Percentiles rank a stretch among this genome's conserved stretches.
phyloP scores from a whole-genome alignment of 2,113 vertebrate species.

The Microcebus lehilahytsara region DNA sequence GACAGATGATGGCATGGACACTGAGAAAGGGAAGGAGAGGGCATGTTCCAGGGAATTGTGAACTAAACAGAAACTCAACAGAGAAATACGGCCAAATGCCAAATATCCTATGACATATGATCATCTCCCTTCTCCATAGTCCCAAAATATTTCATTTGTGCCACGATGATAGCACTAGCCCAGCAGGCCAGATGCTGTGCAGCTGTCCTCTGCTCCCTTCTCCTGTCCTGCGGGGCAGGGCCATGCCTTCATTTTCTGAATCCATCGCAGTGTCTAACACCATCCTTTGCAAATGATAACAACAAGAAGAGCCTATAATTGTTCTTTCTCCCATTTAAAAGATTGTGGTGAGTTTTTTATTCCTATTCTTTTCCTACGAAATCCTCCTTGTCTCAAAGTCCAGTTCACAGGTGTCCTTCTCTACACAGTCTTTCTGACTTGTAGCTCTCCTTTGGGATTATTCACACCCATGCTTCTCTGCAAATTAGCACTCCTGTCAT shows the following conservation, averaged over 20 bases:
- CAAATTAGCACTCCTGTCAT: background rate
- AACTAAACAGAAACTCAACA: constrained; percentile 65
- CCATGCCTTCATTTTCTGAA: background rate
- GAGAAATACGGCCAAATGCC: constrained; percentile 55
- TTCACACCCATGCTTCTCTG: background rate
- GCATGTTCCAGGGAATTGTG: constrained; percentile 60
- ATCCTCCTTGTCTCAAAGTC: background rate
- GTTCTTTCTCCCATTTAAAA: background rate
- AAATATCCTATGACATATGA: constrained; percentile 60
- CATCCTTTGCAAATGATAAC: background rate
- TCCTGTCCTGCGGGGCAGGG: background rate
- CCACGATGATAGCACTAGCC: background rate
- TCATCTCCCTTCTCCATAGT: constrained; percentile 44
- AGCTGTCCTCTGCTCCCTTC: background rate
- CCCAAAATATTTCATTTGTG: constrained; percentile 52
- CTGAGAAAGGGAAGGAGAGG: constrained; percentile 9
- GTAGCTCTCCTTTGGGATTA: background rate
- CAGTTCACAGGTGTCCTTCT: background rate
- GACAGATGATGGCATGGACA: constrained; percentile 7
- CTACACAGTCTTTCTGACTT: background rate
- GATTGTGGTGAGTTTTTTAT: background rate
- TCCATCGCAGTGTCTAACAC: background rate
- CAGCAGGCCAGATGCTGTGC: background rate
- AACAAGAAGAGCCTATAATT: background rate
- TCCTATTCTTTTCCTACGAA: background rate